Conservation (phyloP, 2,113 vertebrate species). For the Ceyx margarethae region DNA sequence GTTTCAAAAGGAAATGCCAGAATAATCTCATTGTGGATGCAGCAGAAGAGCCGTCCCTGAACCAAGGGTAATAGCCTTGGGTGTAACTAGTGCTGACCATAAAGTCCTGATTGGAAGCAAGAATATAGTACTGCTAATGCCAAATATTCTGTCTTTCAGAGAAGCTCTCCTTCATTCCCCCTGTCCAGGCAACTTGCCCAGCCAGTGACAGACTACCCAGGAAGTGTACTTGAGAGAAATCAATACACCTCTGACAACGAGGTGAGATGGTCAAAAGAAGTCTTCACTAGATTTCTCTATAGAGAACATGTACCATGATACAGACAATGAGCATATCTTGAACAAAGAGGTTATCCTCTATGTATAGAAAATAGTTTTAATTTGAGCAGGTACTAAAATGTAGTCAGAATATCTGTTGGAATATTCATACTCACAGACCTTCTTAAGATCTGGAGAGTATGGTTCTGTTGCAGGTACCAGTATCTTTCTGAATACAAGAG, state of each 20-base stretch:
- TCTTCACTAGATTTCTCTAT: not conserved
- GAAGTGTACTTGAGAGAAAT: not conserved
- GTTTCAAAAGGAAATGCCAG: not conserved
- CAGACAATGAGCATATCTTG: fast-evolving
- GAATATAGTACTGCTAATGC: not conserved
- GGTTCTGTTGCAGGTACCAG: not conserved
- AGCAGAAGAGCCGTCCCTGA: not conserved
- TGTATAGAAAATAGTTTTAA: not conserved
- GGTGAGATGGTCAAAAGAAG: slow-evolving; percentile 12
- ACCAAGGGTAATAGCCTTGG: not conserved
- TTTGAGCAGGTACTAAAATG: not conserved
- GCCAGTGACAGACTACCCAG: not conserved
- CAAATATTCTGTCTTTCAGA: slow-evolving; percentile 4
- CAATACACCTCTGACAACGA: not conserved
- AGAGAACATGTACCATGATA: not conserved
- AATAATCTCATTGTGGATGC: not conserved
- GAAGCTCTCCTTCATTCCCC: not conserved
- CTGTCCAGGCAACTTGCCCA: not conserved
- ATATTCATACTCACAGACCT: not conserved
- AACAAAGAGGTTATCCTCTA: not conserved
- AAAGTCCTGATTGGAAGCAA: not conserved
- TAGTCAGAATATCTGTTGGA: not conserved
- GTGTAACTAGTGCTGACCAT: not conserved
- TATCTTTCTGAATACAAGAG: not conserved
- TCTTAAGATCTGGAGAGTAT: not conserved